Evolutionary conservation across 2,113 vertebrate species (phyloP), one percentile per base, ranked within the genome.

Genomic region (Baryphthengus martii): DNA sequence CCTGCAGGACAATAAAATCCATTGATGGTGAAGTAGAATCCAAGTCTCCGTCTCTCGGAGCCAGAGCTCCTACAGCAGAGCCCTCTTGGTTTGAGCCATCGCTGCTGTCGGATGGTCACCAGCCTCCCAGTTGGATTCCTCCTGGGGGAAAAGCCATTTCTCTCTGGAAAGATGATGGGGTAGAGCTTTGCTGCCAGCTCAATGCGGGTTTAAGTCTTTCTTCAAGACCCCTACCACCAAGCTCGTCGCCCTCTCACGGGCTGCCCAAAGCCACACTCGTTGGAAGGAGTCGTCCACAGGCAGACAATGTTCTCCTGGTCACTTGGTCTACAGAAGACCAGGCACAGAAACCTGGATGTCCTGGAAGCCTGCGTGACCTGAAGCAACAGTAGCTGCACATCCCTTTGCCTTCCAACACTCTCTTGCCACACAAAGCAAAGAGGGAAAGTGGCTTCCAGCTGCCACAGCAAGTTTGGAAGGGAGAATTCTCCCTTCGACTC

Each of bases 311-410:
- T 50, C 72, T 73, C 17, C 59, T 0, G 17, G 58, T 33, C 7
- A 5, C 56, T 68, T 35, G 47, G 73, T 5, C 55, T 25, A 5
- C 18, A 9, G 6, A n/a, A 62, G 53, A 7, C 12, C 0, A n/a
- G 39, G 12, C n/a, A n/a, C n/a, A n/a, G n/a, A n/a, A n/a, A n/a
- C n/a, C n/a, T n/a, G n/a, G n/a, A n/a, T n/a, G n/a, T n/a, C n/a
- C n/a, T 29, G 45, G 66, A 24, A 55, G 35, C 84, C 75, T 15
- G 26, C 2, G 4, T 6, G 66, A 50, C 62, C 37, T 7, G 2
- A 55, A 53, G 25, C 79, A 49, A 10, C 0, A 0, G 29, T 18
- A 50, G 17, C 13, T 7, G 13, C 17, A 0, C 1, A 11, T 10
- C 44, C 45, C 62, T 55, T 7, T 39, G 40, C 37, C 14, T 25